Evolutionary conservation across 2,888 invertebrate species (phyloP).

Genomic region (Muschampia plurimacula): DNA sequence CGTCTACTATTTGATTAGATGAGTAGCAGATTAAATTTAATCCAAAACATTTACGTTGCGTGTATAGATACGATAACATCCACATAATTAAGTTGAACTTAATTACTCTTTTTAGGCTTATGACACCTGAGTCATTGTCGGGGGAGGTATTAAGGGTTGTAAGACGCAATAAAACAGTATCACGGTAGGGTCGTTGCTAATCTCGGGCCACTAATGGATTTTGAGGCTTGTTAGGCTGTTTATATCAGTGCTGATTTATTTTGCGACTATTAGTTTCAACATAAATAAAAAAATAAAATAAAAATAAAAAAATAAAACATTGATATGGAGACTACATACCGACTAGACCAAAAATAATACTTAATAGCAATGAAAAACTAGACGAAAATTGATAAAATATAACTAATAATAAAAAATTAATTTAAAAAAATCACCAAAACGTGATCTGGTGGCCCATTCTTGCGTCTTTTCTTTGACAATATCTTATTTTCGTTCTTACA

Average conservation of each 20-base stretch:
- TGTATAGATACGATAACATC: constrained; percentile 9
- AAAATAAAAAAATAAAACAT: too few relatives aligned
- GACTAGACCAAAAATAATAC: too few relatives aligned
- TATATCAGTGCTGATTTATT: not conserved
- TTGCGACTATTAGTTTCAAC: not conserved
- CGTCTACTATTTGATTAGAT: not conserved
- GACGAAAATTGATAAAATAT: too few relatives aligned
- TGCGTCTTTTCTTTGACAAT: too few relatives aligned
- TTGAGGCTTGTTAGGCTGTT: constrained; percentile 53
- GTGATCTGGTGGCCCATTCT: too few relatives aligned
- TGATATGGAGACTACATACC: too few relatives aligned
- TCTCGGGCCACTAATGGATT: constrained; percentile 60
- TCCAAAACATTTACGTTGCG: constrained; percentile 1
- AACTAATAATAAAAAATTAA: too few relatives aligned
- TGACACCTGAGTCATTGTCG: constrained; percentile 42
- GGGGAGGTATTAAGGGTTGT: constrained; percentile 44
- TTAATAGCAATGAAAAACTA: too few relatives aligned
- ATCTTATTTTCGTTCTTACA: too few relatives aligned
- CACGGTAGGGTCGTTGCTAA: constrained; percentile 50
- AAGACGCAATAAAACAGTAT: constrained; percentile 51
- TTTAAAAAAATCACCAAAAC: too few relatives aligned
- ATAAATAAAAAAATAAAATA: too few relatives aligned
- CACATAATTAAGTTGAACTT: constrained; percentile 17
- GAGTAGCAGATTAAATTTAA: not conserved
- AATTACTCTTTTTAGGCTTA: constrained; percentile 31